Base-by-base conservation (phyloP, 2,888 invertebrate genomes). In the Allacma fusca region DNA sequence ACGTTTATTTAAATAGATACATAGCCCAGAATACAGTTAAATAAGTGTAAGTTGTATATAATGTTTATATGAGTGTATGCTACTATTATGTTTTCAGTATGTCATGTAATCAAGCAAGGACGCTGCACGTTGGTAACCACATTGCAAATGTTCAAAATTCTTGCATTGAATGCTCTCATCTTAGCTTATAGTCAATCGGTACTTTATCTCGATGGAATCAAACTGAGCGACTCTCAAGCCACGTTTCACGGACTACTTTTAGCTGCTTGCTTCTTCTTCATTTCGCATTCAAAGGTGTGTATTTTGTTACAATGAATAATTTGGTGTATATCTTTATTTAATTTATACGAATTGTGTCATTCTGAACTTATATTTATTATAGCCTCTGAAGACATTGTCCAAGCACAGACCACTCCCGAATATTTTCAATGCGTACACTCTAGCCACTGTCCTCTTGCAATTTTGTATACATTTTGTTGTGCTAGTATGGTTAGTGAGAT, bases 71-170 rank as follows among this genome's bases (percentile, higher is more conserved):
- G 4, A 9, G 2, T 50, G n/a, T 16, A 50, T 50, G 5, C 9
- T 50, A 62, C 23, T 62, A 62, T 24, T 62, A 1, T 4, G 1
- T 21, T 57, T 90, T 75, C 89, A 97, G 98, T 99, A 85, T 98
- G 97, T 86, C 97, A 99, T 88, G 95, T 99, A 81, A 98, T 99
- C 85, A 99, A 99, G 87, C 99, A 99, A 89, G 99, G 99, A 0
- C 92, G 99, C 26, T 99, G 99, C 87, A 99, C 99, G 0, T 89
- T 99, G 79, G 99, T 99, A 24, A 99, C 99, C 0, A 99, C 99
- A 0, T 89, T 99, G 79, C 99, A 99, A 88, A 99, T 99, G 99
- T 99, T 99, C 89, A 99, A 99, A 89, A 99, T 99, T 85, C 89
- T 99, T 77, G 99, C 99, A 0, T 88, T 99, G 75, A 99, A 99